A percentile compares a stretch with the other conserved stretches of the same genome.
phyloP scores from a whole-genome alignment of 2,113 vertebrate species.

The Dipodomys spectabilis region DNA sequence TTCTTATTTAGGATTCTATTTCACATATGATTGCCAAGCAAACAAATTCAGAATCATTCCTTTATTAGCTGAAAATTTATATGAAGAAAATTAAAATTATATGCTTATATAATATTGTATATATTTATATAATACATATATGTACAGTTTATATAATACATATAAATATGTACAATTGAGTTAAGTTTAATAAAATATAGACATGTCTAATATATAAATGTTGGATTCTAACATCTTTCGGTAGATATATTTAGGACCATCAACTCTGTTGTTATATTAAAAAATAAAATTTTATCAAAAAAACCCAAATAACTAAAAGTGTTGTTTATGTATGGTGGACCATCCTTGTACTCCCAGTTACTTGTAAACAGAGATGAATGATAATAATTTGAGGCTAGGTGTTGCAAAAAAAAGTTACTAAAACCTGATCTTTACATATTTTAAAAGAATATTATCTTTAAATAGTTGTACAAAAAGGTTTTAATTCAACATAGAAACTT shows the following conservation, averaged over 20 bases:
- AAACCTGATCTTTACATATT: too few species aligned
- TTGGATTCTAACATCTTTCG: neutral
- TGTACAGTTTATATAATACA: too few species aligned
- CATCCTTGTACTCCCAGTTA: neutral
- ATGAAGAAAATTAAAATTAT: neutral
- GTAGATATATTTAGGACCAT: slow-evolving; percentile 3
- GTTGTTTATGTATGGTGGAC: neutral
- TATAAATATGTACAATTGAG: neutral
- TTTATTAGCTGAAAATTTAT: slow-evolving; percentile 7
- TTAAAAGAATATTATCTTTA: too few species aligned
- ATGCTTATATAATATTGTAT: neutral
- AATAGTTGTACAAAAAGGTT: too few species aligned
- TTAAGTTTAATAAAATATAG: neutral
- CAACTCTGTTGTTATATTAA: neutral
- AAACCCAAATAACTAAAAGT: neutral
- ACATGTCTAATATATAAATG: neutral
- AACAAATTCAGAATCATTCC: slow-evolving; percentile 60
- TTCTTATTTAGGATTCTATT: slow-evolving; percentile 57
- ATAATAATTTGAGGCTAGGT: neutral
- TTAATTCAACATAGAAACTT: too few species aligned
- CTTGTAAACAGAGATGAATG: neutral
- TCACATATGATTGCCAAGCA: slow-evolving; percentile 58
- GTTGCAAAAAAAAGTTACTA: too few species aligned
- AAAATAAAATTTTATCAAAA: neutral
- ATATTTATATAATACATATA: too few species aligned